A percentile compares a stretch with the other conserved stretches of the same genome.
phyloP scores from a whole-genome alignment of 1,140 invertebrate genomes.

The Trachymyrmex cornetzi region DNA sequence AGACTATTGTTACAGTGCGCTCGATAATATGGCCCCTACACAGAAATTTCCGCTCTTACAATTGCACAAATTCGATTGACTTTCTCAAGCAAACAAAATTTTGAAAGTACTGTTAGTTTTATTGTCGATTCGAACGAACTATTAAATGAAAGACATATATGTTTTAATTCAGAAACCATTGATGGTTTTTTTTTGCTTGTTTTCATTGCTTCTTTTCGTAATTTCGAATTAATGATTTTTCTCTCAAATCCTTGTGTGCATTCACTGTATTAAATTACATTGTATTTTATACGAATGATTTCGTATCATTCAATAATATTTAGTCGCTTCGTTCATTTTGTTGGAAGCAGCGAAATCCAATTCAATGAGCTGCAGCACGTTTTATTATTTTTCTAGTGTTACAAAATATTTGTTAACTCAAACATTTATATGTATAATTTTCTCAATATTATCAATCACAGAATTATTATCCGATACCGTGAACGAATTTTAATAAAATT shows the following conservation, averaged over 20 bases:
- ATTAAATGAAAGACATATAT: slow-evolving; percentile 34
- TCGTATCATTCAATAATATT: slow-evolving; percentile 24
- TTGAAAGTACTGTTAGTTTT: slow-evolving; percentile 44
- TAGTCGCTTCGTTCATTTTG: slow-evolving; percentile 13
- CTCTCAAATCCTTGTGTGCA: background rate
- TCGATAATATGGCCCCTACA: slow-evolving; percentile 27
- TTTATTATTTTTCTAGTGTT: slow-evolving; percentile 22
- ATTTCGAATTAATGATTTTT: slow-evolving; percentile 20
- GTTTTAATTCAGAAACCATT: background rate
- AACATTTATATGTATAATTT: slow-evolving; percentile 32
- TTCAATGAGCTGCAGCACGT: slow-evolving; percentile 10
- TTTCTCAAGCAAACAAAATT: slow-evolving; percentile 37
- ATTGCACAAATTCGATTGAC: slow-evolving; percentile 59
- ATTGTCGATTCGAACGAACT: background rate
- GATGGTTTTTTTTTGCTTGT: background rate
- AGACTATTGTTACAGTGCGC: slow-evolving; percentile 53
- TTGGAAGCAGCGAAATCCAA: background rate
- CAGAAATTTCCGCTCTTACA: slow-evolving; percentile 46
- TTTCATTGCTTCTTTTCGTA: background rate
- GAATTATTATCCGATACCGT: slow-evolving; percentile 32
- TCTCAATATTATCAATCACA: slow-evolving; percentile 19
- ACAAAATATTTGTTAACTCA: slow-evolving; percentile 30
- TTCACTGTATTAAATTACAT: slow-evolving; percentile 10
- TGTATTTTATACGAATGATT: slow-evolving; percentile 37
- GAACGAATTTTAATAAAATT: slow-evolving; percentile 49